These are phyloP conservation scores for Aphaenogaster rudis DNA, from an alignment of 1,140 invertebrate genomes.

Conservation along the genomic window DNA sequence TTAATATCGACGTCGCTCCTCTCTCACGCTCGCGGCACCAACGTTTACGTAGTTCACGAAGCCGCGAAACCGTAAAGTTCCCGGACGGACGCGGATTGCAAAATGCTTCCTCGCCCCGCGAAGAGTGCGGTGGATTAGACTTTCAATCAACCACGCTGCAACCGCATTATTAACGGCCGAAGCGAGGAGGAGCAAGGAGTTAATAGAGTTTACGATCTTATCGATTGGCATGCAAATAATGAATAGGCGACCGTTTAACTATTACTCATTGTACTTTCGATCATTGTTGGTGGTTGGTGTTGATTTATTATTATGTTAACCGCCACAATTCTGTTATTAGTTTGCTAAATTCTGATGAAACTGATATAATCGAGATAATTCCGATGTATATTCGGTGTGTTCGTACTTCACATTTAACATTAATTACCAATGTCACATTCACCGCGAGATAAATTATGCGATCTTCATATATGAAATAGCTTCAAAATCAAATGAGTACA, in stretches of 20 bases:
- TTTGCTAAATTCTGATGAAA: constrained; percentile 26
- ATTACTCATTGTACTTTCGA: constrained; percentile 9
- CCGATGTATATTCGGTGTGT: background rate
- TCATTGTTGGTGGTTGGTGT: background rate
- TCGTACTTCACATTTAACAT: constrained; percentile 24
- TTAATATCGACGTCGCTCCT: constrained; percentile 41
- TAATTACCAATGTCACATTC: constrained; percentile 39
- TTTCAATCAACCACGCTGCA: constrained; percentile 44
- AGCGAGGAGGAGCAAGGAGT: constrained; percentile 36
- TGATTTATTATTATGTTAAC: constrained; percentile 53
- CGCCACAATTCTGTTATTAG: constrained; percentile 20
- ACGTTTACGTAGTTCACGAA: constrained; percentile 43
- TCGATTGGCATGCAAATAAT: constrained; percentile 56
- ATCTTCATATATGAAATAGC: background rate
- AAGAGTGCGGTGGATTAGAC: constrained; percentile 49
- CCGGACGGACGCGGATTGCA: constrained; percentile 40
- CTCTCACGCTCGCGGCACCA: background rate
- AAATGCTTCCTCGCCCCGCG: constrained; percentile 34
- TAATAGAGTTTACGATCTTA: constrained; percentile 59
- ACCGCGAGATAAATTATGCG: constrained; percentile 3
- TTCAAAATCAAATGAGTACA: background rate
- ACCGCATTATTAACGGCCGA: constrained; percentile 42
- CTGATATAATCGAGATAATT: constrained; percentile 35
- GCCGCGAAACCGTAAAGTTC: constrained; percentile 57
- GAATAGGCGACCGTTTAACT: constrained; percentile 39